Conservation (phyloP, 2,888 invertebrate genomes). For the Lydus trimaculatus region DNA sequence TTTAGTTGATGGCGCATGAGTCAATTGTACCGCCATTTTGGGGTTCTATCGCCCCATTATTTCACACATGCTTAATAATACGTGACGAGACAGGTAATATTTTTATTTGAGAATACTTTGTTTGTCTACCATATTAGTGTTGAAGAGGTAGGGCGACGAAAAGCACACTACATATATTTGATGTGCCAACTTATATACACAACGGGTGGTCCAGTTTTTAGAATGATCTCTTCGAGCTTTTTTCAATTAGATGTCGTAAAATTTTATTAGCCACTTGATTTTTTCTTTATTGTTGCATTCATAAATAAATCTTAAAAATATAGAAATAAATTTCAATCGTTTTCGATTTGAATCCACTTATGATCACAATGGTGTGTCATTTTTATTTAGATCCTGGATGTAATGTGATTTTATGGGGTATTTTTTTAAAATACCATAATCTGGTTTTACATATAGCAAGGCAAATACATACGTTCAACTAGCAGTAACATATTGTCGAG, state of each 20-base stretch:
- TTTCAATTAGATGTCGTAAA: conserved; percentile 4
- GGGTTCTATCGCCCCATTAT: conserved; percentile 8
- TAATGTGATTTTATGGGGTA: not conserved
- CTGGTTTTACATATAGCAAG: not conserved
- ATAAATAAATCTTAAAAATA: not conserved
- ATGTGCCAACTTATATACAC: not conserved
- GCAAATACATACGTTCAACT: not conserved
- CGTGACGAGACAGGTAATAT: conserved; percentile 16
- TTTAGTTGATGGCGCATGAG: not conserved
- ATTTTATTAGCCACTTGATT: conserved; percentile 1
- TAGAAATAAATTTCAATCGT: not conserved
- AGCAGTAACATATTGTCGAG: not conserved
- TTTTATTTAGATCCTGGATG: not conserved
- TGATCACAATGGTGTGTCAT: not conserved
- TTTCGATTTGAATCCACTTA: not conserved
- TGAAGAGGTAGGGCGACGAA: conserved; percentile 1
- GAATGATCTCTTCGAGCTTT: not conserved
- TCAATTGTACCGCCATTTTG: conserved; percentile 8
- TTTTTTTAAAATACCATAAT: not conserved
- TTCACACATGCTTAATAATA: conserved; percentile 16
- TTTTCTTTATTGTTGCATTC: not conserved
- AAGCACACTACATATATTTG: conserved; percentile 4
- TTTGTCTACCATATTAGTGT: conserved; percentile 10
- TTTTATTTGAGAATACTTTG: conserved; percentile 13
- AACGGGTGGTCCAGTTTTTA: conserved; percentile 13